Percentiles rank a stretch among this genome's conserved stretches.
Conservation (phyloP, 1,140 invertebrate genomes). For the Lethocerus indicus region DNA sequence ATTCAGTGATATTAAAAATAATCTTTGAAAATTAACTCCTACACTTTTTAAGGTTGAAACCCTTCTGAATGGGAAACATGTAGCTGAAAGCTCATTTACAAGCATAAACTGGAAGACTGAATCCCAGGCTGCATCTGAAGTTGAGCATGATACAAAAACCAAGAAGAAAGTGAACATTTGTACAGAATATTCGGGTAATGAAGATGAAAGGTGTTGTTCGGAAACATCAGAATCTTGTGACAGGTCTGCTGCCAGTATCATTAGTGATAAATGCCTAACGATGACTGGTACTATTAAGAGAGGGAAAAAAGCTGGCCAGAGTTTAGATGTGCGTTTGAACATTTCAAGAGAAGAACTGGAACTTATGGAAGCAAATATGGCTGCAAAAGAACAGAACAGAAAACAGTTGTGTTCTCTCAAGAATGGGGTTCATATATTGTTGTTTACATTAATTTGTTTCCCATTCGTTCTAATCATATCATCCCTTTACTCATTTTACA, state of each 20-base stretch:
- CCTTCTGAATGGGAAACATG: conserved; percentile 5
- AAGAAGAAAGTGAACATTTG: conserved; percentile 39
- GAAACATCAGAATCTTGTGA: conserved; percentile 20
- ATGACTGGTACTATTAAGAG: conserved; percentile 56
- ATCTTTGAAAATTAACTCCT: too few species aligned
- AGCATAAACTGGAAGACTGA: background rate
- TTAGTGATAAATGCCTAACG: conserved; percentile 26
- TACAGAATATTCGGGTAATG: conserved; percentile 24
- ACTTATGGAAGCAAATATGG: conserved; percentile 42
- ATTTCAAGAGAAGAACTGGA: conserved; percentile 50
- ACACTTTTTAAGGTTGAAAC: background rate
- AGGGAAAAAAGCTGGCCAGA: conserved; percentile 52
- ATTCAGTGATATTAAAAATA: too few species aligned
- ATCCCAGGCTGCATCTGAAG: background rate
- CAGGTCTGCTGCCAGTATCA: conserved; percentile 18
- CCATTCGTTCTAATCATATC: conserved; percentile 46
- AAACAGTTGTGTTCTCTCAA: conserved; percentile 28
- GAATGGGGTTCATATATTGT: conserved; percentile 45
- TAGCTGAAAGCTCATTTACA: conserved; percentile 9
- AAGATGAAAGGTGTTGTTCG: conserved; percentile 17
- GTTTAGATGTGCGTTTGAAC: conserved; percentile 50
- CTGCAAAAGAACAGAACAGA: conserved; percentile 27
- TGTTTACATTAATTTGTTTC: conserved; percentile 43
- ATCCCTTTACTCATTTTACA: conserved; percentile 49
- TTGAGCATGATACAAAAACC: conserved; percentile 12